phyloP scores from a whole-genome alignment of 2,888 invertebrate genomes.

The Cataglyphis livida region DNA sequence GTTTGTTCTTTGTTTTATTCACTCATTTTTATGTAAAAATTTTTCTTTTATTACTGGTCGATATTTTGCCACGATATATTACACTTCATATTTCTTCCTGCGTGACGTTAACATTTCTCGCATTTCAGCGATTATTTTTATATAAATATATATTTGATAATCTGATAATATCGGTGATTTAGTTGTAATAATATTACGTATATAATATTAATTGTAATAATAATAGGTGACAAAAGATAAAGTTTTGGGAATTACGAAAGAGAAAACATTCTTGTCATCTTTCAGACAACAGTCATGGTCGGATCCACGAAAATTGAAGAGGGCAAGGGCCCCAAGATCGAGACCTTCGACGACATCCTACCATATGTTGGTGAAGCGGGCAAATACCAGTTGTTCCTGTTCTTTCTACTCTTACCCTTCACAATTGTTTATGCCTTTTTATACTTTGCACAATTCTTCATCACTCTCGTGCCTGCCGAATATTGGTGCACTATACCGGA shows the following conservation, averaged over 20 bases:
- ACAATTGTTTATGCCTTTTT: conserved; percentile 84
- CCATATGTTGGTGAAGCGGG: conserved; percentile 84
- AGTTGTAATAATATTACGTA: no score
- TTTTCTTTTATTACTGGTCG: background rate
- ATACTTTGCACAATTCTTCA: conserved; percentile 84
- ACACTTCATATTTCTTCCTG: background rate
- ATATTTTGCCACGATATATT: background rate
- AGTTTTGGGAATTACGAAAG: background rate
- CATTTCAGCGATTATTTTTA: background rate
- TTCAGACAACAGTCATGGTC: conserved; percentile 80
- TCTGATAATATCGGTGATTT: background rate
- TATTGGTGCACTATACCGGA: conserved; percentile 84
- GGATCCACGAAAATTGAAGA: conserved; percentile 79
- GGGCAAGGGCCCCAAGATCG: conserved; percentile 80
- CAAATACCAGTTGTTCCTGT: conserved; percentile 83
- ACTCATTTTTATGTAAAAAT: background rate
- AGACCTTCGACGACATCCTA: conserved; percentile 83
- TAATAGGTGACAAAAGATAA: no score
- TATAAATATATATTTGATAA: background rate
- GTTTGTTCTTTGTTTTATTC: background rate
- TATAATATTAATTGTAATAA: no score
- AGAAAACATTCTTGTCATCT: conserved; percentile 15
- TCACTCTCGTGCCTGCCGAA: conserved; percentile 82
- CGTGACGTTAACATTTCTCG: background rate
- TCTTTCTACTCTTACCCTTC: conserved; percentile 82